These are phyloP conservation scores for Thamnophis sirtalis DNA, from an alignment of 2,113 vertebrate species.

Conservation along the genomic window DNA sequence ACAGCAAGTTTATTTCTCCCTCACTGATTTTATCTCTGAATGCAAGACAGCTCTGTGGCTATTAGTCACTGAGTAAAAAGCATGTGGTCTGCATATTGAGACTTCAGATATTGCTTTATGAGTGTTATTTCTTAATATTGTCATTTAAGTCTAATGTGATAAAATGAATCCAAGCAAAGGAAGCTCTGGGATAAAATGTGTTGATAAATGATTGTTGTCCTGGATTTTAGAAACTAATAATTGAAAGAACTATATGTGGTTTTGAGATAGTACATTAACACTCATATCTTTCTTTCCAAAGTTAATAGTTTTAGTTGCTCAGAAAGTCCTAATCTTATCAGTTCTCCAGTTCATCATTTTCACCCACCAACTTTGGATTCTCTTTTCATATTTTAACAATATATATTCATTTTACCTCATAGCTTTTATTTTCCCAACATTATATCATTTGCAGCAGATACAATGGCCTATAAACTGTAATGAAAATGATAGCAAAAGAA, in stretches of 20 bases:
- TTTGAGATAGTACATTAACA: background rate
- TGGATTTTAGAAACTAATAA: background rate
- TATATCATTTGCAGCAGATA: background rate
- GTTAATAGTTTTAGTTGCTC: background rate
- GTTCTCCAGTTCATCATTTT: background rate
- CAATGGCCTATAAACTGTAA: background rate
- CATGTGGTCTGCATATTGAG: background rate
- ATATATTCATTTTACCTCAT: background rate
- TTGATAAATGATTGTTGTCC: background rate
- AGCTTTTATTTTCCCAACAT: background rate
- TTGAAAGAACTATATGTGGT: background rate
- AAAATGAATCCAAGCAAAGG: background rate
- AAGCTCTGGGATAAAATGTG: background rate
- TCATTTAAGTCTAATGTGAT: background rate
- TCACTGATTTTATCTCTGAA: constrained; percentile 13
- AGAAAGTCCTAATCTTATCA: background rate
- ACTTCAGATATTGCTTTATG: background rate
- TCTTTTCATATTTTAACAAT: background rate
- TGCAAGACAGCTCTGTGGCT: constrained; percentile 5
- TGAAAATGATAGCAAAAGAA: background rate
- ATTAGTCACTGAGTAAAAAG: background rate
- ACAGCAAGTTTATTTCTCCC: background rate
- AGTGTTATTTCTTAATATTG: background rate
- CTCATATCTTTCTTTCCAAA: fast-evolving
- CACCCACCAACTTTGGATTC: background rate